Base-by-base conservation (phyloP, 2,113 vertebrate genomes). In the Oncorhynchus clarkii region DNA sequence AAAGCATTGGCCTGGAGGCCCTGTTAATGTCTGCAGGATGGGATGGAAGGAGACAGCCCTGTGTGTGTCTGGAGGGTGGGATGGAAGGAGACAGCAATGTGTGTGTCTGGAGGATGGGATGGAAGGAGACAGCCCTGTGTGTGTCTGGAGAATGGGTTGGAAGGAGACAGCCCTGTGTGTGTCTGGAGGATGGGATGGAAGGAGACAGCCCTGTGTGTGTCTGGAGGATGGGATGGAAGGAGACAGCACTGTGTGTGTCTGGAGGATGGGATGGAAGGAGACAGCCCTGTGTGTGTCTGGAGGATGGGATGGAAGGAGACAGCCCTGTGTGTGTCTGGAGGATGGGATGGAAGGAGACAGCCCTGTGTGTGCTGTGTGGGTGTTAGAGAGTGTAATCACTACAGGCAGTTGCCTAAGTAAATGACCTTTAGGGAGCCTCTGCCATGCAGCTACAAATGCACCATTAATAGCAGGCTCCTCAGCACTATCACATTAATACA, bases 281-380 rank as follows among this genome's bases (percentile, higher is more conserved):
- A 86, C 84, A 18, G 67, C 62, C 5, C 1, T 34, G 5, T 34
- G 29, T 31, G 31, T 82, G 82, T 87, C 78, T 67, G 60, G 73
- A 45, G 49, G 74, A 83, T 72, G 82, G 86, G 84, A 88, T 85
- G 79, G 48, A 80, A 80, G 78, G 57, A 83, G 87, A 86, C 84
- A 18, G 67, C 54, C 5, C 31, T 34, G 5, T 34, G 31, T 34
- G 31, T 81, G 82, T 87, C 78, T 67, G 60, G 73, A 45, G 54
- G 73, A 83, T 72, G 82, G 86, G 84, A 88, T 85, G 79, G 48
- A 80, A 80, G 78, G 57, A 83, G 87, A 86, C 84, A 18, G 67
- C 62, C 67, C 9, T 76, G 70, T 80, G 77, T 80, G 82, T 60
- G 57, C 81, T 73, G 60, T 77, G 72, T 64, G 64, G 3, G 22